Evolutionary conservation across 2,113 vertebrate species (phyloP).

Genomic region (Balaenoptera acutorostrata): DNA sequence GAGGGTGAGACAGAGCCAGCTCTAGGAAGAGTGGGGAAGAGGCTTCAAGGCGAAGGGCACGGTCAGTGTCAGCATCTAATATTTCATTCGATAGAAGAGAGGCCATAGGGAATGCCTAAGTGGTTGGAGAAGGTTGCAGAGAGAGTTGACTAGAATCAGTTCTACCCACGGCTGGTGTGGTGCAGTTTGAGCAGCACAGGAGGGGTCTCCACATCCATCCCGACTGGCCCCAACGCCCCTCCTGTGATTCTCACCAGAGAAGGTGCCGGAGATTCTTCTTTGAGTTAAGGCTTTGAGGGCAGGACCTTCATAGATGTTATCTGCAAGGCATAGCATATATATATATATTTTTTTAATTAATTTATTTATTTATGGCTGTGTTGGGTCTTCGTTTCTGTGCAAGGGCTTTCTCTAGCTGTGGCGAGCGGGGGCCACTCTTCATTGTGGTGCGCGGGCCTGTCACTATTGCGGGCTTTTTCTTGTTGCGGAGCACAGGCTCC

Average conservation of each 20-base stretch:
- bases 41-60: background rate
- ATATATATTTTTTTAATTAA: too few relatives aligned
- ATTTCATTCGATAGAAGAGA: background rate
- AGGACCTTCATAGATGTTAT: background rate
- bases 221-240: background rate
- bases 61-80: background rate
- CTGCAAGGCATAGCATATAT: background rate
- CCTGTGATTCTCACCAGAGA: background rate
- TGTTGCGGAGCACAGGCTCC: too few relatives aligned
- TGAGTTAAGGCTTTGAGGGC: background rate
- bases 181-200: background rate
- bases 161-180: background rate
- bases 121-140: background rate
- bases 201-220: background rate
- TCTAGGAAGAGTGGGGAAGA: background rate
- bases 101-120: background rate
- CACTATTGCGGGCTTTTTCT: too few relatives aligned
- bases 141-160: background rate
- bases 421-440: too few relatives aligned
- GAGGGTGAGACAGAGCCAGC: background rate
- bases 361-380: too few relatives aligned
- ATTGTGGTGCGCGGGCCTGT: too few relatives aligned
- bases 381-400: too few relatives aligned
- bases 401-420: too few relatives aligned
- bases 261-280: background rate